These are phyloP conservation scores for Prosopocoilus inquinatus DNA, from an alignment of 2,888 invertebrate species.

Conservation along the genomic window DNA sequence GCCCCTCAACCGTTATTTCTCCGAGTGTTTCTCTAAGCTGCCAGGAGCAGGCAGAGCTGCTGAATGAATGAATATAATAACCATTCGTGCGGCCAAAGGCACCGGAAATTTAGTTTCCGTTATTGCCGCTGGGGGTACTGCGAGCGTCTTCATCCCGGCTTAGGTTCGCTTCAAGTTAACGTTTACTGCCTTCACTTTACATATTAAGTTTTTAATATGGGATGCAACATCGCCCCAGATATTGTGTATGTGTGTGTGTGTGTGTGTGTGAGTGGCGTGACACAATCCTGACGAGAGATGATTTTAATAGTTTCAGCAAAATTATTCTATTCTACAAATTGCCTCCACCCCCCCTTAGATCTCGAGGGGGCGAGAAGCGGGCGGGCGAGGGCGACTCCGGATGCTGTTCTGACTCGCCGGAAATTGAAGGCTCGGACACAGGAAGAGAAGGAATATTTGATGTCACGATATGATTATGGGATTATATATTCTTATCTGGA, in stretches of 20 bases:
- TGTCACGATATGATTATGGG: constrained; percentile 21
- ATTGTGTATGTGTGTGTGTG: neutral
- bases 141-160: constrained; percentile 29
- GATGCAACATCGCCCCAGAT: neutral
- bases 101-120: constrained; percentile 46
- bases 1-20: constrained; percentile 9
- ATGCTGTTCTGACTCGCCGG: constrained; percentile 23
- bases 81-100: constrained; percentile 42
- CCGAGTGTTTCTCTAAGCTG: constrained; percentile 16
- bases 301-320: neutral
- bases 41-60: constrained; percentile 21
- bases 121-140: constrained; percentile 35
- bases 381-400: constrained; percentile 17
- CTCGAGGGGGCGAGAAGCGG: neutral
- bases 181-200: constrained; percentile 1
- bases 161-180: constrained; percentile 17
- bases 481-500: constrained; percentile 12
- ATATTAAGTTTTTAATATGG: constrained; percentile 16
- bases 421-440: constrained; percentile 25
- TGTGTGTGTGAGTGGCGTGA: neutral
- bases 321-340: neutral
- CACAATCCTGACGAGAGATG: neutral
- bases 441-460: constrained; percentile 22
- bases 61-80: constrained; percentile 45
- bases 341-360: neutral